Conservation (phyloP, 30 jellyfish, hydroid and myxozoan genomes). For the Aurelia sp. region DNA sequence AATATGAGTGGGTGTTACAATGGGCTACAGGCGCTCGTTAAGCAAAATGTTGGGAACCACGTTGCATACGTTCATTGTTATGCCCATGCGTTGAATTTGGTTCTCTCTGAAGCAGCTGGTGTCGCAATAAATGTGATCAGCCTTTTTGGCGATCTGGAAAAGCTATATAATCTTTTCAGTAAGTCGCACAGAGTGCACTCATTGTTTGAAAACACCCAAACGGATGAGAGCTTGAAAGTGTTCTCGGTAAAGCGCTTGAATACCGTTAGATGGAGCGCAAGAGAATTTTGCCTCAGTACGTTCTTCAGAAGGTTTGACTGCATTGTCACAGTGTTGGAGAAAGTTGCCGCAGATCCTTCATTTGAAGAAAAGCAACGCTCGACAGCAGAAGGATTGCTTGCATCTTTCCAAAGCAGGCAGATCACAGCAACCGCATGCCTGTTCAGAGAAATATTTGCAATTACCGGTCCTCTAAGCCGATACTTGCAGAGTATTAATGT, state of each 20-base stretch:
- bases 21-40: constrained; percentile 64
- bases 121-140: constrained; percentile 56
- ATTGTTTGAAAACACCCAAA: constrained; percentile 36
- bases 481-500: constrained; percentile 42
- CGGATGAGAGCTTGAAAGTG: constrained; percentile 46
- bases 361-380: constrained; percentile 60
- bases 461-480: constrained; percentile 65
- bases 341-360: constrained; percentile 29
- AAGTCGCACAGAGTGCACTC: constrained; percentile 60
- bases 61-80: constrained; percentile 56
- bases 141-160: constrained; percentile 34
- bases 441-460: constrained; percentile 49
- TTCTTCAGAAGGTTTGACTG: constrained; percentile 31
- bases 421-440: constrained; percentile 63
- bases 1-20: constrained; percentile 53
- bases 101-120: constrained; percentile 59
- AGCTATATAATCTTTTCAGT: constrained; percentile 19
- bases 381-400: constrained; percentile 57
- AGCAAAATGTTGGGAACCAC: constrained; percentile 35
- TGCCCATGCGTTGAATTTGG: constrained; percentile 56
- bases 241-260: constrained; percentile 39
- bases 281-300: constrained; percentile 41
- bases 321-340: constrained; percentile 37
- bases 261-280: constrained; percentile 52
- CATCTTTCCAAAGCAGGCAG: constrained; percentile 57